Evolutionary conservation across 2,888 invertebrate genomes (phyloP).

Genomic region (Clusia tigrina): DNA sequence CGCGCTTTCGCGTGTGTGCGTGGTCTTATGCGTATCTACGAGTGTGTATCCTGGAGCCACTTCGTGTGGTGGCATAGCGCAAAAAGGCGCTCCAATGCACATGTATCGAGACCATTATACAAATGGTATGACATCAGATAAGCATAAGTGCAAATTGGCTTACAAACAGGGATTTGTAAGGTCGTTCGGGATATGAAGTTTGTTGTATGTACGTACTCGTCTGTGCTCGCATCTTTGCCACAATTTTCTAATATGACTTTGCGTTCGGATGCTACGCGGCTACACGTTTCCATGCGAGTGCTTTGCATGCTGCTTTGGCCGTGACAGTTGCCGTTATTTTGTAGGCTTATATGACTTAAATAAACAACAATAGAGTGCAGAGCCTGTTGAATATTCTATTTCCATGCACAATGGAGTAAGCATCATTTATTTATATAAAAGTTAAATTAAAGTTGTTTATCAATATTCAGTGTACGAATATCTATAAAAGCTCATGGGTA

Average conservation of each 20-base stretch:
- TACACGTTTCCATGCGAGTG: too few relatives aligned
- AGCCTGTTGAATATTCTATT: constrained; percentile 43
- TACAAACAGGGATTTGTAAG: constrained; percentile 63
- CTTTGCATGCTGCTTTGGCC: constrained; percentile 19
- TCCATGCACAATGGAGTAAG: constrained; percentile 23
- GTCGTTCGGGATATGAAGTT: constrained; percentile 37
- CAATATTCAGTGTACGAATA: too few relatives aligned
- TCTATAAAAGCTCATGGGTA: too few relatives aligned
- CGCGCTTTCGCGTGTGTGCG: constrained; percentile 14
- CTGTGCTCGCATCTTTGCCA: constrained; percentile 21
- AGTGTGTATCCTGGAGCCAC: constrained; percentile 17
- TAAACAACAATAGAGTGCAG: constrained; percentile 20
- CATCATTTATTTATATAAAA: constrained; percentile 1
- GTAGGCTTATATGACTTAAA: constrained; percentile 26
- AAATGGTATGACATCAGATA: constrained; percentile 65
- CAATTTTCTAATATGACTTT: constrained; percentile 11
- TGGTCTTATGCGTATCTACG: constrained; percentile 11
- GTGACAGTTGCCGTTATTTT: constrained; percentile 39
- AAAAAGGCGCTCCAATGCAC: constrained; percentile 32
- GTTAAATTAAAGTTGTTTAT: too few relatives aligned
- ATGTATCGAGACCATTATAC: constrained; percentile 62
- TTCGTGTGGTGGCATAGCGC: constrained; percentile 18
- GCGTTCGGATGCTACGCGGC: constrained; percentile 16
- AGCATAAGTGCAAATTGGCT: constrained; percentile 66
- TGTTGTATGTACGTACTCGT: constrained; percentile 23